Evolutionary conservation across 2,888 invertebrate species (phyloP), one percentile per base, ranked within the genome.

Genomic region (Baronia brevicornis): DNA sequence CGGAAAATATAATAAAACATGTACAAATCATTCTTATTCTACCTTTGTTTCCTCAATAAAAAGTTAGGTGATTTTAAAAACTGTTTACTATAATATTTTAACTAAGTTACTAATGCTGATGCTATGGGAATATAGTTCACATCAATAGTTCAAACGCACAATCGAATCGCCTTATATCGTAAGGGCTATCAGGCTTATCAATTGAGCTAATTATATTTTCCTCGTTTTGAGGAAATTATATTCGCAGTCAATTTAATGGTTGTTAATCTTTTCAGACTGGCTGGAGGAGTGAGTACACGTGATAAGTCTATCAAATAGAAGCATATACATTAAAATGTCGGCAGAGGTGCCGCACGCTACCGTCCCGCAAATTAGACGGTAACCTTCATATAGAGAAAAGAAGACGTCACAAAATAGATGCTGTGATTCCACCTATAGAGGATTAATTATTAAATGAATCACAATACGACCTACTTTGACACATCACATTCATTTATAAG

Each of bases 261-360:
- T 30, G 15, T 53, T 61, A 62, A 71, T 84, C 61, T 66, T 90
- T 89, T 39, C 90, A 95, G 95, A 91, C 92, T 77, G 92, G 94
- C 65, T 95, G 95, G 95, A 90, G 95, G 85, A 92, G 94, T 64
- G 95, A 95, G 84, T 95, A 95, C 84, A 94, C 95, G 92, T 95
- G 94, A 95, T 94, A 91, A 88, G 87, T 78, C 70, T 69, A 68
- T 60, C 57, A 60, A 49, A 46, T 41, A 46, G 55, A 65, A 54
- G 57, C 59, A 54, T 51, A 60, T 51, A 50, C 51, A 54, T 56
- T 55, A 51, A 56, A 43, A 48, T 46, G 46, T 38, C 36, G 37
- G 39, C 43, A 46, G 45, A 39, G 27, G 36, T 32, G 48, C 61
- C 60, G 47, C 57, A 58, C 41, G 52, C n/a, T 19, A 45, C 57